Evolutionary conservation across 53 echinoderm and acorn worm species (phyloP).

Genomic region (Paracentrotus lividus): DNA sequence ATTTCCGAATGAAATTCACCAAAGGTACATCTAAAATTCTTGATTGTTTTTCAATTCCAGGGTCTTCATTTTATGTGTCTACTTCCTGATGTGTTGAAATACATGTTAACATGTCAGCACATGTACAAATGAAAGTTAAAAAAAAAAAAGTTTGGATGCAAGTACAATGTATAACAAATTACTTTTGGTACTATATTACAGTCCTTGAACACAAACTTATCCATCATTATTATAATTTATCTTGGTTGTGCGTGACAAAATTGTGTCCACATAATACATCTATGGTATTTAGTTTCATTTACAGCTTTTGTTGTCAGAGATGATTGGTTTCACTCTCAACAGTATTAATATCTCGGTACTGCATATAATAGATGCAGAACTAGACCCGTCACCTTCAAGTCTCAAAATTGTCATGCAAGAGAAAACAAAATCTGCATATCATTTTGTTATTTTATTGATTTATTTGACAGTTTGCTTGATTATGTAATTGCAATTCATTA

Average conservation of each 20-base stretch:
- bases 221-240: not conserved
- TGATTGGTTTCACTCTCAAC: conserved; percentile 8
- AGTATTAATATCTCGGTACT: not conserved
- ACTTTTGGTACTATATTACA: not conserved
- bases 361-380: too few species aligned
- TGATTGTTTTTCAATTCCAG: not conserved
- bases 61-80: not conserved
- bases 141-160: too few species aligned
- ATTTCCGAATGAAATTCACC: too few species aligned
- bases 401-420: too few species aligned
- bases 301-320: not conserved
- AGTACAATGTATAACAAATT: not conserved
- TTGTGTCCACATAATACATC: not conserved
- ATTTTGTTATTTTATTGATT: too few species aligned
- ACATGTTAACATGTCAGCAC: too few species aligned
- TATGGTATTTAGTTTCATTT: not conserved
- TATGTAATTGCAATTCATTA: too few species aligned
- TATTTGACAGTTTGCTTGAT: too few species aligned
- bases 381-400: too few species aligned
- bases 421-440: too few species aligned
- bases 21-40: too few species aligned
- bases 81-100: not conserved
- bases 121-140: too few species aligned
- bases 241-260: not conserved
- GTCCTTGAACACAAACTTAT: not conserved